Base-by-base conservation (phyloP, 2,113 vertebrate species). In the Tyto alba region DNA sequence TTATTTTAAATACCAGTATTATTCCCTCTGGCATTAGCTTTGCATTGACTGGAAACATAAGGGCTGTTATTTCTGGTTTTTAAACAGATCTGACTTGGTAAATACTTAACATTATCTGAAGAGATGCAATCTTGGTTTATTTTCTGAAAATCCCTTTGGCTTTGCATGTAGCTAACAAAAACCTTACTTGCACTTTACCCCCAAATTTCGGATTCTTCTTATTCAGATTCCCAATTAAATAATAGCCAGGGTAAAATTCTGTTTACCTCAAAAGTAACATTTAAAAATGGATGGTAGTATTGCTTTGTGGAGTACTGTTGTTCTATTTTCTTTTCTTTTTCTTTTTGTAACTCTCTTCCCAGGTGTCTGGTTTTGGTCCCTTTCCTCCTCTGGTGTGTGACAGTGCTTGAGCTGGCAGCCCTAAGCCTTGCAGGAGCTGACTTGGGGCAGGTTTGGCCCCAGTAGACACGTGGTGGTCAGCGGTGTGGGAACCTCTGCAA, bases 1-100 rank as follows among this genome's bases (percentile, higher is more conserved):
- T 88, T 82, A 43, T 64, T 94, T 95, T 92, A 77, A 90, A 95
- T 86, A 89, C 40, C 67, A 84, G 11, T 88, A 78, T 56, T 76
- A 69, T 26, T 15, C 52, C 79, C 88, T 89, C 73, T 1, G 1
- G 56, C 87, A 74, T 48, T 36, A 75, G n/a, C 38, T 91, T 85
- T 77, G 45, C 62, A 56, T 41, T 90, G 55, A 80, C 66, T 41
- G 84, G 89, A 64, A 45, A 18, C 19, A 16, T 29, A 53, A 63
- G 27, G 34, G 23, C 14, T 62, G 16, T 17, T 85, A 48, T 36
- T 81, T 32, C 26, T 84, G 18, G 13, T 80, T 88, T 84, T 74
- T 36, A 48, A 75, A 59, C 29, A 40, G 30, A 66, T 43, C 23
- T 34, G 71, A 27, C 36, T 80, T 6, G 2, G 30, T 71, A 88